phyloP scores from a whole-genome alignment of 2,797 vertebrate species.

The Telmatherina bonti region DNA sequence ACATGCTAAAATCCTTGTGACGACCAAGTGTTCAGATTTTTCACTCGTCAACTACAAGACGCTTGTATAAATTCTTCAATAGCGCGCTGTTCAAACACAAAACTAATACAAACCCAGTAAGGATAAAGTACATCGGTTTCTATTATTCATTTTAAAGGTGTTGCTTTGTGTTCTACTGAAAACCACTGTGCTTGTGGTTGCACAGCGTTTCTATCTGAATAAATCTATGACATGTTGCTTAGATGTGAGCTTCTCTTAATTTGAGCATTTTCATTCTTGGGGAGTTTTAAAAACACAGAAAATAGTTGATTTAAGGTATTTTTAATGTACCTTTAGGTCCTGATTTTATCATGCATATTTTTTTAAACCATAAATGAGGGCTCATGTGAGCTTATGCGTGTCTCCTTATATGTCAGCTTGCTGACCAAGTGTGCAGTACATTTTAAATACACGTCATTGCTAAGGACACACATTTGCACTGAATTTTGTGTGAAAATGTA shows the following conservation, averaged over 20 bases:
- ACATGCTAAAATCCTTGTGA: not conserved
- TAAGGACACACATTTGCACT: not conserved
- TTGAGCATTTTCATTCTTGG: not conserved
- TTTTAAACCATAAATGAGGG: conserved; percentile 5
- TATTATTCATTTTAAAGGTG: too few species aligned
- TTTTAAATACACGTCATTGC: conserved; percentile 15
- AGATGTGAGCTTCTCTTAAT: too few species aligned
- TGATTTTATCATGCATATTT: conserved; percentile 10
- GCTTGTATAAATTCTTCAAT: too few species aligned
- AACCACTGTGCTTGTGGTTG: too few species aligned
- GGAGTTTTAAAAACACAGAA: not conserved
- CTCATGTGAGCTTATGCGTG: conserved; percentile 31
- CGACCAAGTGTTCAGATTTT: not conserved
- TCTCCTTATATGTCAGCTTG: conserved; percentile 13
- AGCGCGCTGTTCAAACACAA: too few species aligned
- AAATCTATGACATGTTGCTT: not conserved
- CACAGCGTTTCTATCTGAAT: not conserved
- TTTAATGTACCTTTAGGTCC: too few species aligned
- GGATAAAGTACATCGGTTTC: too few species aligned
- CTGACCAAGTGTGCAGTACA: conserved; percentile 5
- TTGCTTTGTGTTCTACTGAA: too few species aligned
- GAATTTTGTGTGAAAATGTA: conserved; percentile 3
- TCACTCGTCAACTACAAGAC: too few species aligned
- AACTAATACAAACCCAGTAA: too few species aligned
- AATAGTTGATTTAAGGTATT: not conserved